A percentile compares a stretch with the other conserved stretches of the same genome.
phyloP scores from a whole-genome alignment of 2,888 invertebrate species.

The Amblyjoppa proteus region DNA sequence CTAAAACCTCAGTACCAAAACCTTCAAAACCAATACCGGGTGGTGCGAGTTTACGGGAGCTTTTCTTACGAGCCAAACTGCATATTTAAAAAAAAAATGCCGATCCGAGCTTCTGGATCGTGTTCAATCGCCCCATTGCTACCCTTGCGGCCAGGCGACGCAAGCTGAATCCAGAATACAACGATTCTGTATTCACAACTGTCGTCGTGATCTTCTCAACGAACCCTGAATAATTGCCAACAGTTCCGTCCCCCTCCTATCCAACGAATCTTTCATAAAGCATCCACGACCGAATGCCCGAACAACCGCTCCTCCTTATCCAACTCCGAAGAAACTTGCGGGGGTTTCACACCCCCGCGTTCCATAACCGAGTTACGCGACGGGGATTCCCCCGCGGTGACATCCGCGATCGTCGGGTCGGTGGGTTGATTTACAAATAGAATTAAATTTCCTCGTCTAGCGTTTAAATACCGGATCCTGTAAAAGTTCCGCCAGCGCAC shows the following conservation, averaged over 20 bases:
- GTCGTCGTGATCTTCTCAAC: not conserved
- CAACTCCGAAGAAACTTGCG: constrained; percentile 6
- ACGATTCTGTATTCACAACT: not conserved
- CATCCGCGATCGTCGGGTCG: constrained; percentile 14
- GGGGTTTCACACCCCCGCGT: constrained; percentile 31
- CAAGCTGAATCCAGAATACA: not conserved
- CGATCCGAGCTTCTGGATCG: not conserved
- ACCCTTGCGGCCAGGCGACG: too few species aligned
- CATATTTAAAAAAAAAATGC: not conserved
- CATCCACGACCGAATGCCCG: not conserved
- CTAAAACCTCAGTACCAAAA: not conserved
- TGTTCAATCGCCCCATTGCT: not conserved
- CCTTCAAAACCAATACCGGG: not conserved
- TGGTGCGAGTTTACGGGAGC: too few species aligned
- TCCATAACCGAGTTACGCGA: constrained; percentile 67
- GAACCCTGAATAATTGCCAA: constrained; percentile 1
- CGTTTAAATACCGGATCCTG: constrained; percentile 60
- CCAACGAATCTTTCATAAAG: not conserved
- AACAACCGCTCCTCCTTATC: not conserved
- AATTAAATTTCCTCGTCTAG: constrained; percentile 54
- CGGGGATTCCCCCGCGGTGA: constrained; percentile 57
- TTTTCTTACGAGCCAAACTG: too few species aligned
- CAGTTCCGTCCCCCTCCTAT: not conserved
- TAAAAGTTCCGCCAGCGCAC: constrained; percentile 2
- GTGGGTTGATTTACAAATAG: constrained; percentile 58